Base-by-base conservation (phyloP, 2,888 invertebrate genomes). In the Thalpophila matura region DNA sequence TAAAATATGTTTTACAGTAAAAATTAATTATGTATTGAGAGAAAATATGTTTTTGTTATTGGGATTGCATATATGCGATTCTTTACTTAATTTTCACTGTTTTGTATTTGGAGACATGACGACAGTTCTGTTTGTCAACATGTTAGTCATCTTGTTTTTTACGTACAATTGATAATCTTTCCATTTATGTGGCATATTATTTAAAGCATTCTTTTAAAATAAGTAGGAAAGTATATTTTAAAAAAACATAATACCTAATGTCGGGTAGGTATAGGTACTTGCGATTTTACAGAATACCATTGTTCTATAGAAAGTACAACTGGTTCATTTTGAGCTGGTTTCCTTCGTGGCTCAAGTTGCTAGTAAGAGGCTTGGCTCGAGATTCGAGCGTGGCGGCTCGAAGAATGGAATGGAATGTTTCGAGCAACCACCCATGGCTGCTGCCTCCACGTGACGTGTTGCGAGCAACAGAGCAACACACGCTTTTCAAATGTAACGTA, bases 401-500 rank as follows among this genome's bases (percentile, higher is more conserved):
- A n/a, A n/a, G 77, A 81, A 83, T 83, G 84, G 83, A n/a, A n/a
- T 82, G 82, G 84, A 87, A 86, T 88, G 86, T 88, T 87, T 80
- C 86, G 86, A 84, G 85, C 89, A 86, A 80, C 89, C 86, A 85
- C 80, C 86, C 90, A 82, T 90, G 87, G 86, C 87, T 83, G 80
- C 29, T 33, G 31, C 14, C 7, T 53, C 40, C 42, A 43, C 22
- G 50, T 46, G 55, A 49, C 57, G 56, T 54, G 58, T 60, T 37
- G 50, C 66, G 35, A 40, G 49, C 55, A 37, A 45, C 46, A 61
- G 35, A 59, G 53, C 54, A 56, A 54, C 46, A 46, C 40, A 47
- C 42, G 55, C 24, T 54, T 54, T 60, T 55, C 42, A 55, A 59
- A 59, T 24, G 27, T 10, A 51, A 64, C 54, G 31, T 50, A 45